Evolutionary conservation across 2,113 vertebrate species (phyloP).

Genomic region (Leucoraja erinaceus): DNA sequence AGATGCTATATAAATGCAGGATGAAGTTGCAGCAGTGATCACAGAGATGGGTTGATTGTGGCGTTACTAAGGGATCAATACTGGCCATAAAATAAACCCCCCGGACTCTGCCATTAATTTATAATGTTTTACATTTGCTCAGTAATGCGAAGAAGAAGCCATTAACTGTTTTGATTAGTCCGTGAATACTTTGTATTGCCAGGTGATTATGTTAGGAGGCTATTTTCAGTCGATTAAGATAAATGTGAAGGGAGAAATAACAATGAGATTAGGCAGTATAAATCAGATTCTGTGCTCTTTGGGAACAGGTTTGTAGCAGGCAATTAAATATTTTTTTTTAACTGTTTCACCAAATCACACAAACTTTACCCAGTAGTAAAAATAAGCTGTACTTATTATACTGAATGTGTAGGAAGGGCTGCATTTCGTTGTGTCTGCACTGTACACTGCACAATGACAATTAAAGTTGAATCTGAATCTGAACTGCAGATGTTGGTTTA

Average conservation of each 20-base stretch:
- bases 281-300: slow-evolving; percentile 10
- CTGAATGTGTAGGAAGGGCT: no score
- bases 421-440: no score
- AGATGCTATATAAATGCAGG: neutral
- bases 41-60: neutral
- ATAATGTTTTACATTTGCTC: slow-evolving; percentile 19
- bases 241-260: slow-evolving; percentile 4
- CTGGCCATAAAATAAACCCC: neutral
- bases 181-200: neutral
- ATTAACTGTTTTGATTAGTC: slow-evolving; percentile 12
- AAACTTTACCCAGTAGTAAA: neutral
- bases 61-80: neutral
- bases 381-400: neutral
- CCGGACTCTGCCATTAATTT: neutral
- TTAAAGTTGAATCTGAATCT: no score
- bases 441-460: no score
- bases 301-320: neutral
- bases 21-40: neutral
- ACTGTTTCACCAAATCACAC: neutral
- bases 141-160: neutral
- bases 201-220: neutral
- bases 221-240: slow-evolving; percentile 1
- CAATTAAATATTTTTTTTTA: neutral
- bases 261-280: neutral
- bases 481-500: no score